Conservation (phyloP, 2,113 vertebrate genomes). For the Ptilonorhynchus violaceus region DNA sequence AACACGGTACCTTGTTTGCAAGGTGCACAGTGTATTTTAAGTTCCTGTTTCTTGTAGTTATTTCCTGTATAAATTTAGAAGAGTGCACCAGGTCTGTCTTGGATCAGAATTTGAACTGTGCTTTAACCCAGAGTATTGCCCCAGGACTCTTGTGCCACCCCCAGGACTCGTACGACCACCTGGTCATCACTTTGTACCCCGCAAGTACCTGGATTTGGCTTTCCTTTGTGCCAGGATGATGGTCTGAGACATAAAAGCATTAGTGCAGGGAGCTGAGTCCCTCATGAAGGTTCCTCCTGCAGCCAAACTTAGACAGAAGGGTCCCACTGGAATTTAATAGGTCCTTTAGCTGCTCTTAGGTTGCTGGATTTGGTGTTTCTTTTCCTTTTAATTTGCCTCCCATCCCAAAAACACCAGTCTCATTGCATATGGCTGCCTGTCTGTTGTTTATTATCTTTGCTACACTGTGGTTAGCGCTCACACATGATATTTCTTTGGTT, state of each 20-base stretch:
- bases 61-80: background rate
- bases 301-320: background rate
- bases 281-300: background rate
- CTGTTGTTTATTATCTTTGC: conserved; percentile 77
- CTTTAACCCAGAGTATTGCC: background rate
- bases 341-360: background rate
- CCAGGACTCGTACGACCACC: rapidly evolving
- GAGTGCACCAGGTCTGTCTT: background rate
- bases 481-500: conserved; percentile 73
- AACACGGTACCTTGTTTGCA: background rate
- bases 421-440: conserved; percentile 47
- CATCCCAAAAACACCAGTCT: background rate
- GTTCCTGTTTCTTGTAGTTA: background rate
- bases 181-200: background rate
- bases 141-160: rapidly evolving
- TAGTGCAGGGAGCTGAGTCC: background rate
- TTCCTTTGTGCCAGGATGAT: background rate
- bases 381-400: conserved; percentile 5
- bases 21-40: background rate
- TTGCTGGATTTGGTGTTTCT: background rate
- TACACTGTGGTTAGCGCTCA: conserved; percentile 74
- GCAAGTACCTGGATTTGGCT: background rate
- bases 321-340: background rate
- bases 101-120: background rate
- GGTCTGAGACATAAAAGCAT: background rate